Conservation (phyloP, 1,140 invertebrate species). For the Magallana angulata region DNA sequence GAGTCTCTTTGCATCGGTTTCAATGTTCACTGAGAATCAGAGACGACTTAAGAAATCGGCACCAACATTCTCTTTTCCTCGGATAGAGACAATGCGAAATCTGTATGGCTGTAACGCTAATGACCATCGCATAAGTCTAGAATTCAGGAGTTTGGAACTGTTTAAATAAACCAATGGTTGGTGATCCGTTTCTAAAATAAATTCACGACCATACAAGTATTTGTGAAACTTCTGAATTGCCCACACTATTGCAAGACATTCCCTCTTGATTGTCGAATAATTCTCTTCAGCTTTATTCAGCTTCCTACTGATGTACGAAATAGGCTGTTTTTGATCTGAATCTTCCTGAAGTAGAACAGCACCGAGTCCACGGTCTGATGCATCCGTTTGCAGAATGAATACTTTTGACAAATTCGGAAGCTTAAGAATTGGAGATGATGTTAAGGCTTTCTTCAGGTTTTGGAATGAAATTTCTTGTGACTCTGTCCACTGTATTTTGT, state of each 20-base stretch:
- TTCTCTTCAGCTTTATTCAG: too few relatives aligned
- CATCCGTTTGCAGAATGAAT: constrained; percentile 64
- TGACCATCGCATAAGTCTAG: too few relatives aligned
- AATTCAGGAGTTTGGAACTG: too few relatives aligned
- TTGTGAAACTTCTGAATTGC: constrained; percentile 76
- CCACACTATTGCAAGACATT: constrained; percentile 77
- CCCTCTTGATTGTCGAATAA: constrained; percentile 68
- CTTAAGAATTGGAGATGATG: constrained; percentile 44
- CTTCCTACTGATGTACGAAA: too few relatives aligned
- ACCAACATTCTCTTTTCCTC: too few relatives aligned
- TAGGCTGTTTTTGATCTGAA: too few relatives aligned
- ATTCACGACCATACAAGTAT: constrained; percentile 78
- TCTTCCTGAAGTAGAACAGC: not conserved
- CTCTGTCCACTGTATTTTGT: constrained; percentile 5
- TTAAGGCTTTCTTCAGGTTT: constrained; percentile 27
- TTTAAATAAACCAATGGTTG: constrained; percentile 73
- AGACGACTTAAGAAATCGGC: too few relatives aligned
- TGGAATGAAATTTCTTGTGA: constrained; percentile 43
- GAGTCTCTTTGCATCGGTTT: too few relatives aligned
- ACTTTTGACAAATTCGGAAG: constrained; percentile 35
- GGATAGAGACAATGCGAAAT: too few relatives aligned
- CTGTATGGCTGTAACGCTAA: too few relatives aligned
- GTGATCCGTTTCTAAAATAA: constrained; percentile 81
- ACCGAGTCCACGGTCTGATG: not conserved
- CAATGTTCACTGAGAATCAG: too few relatives aligned